Evolutionary conservation across 2,888 invertebrate genomes (phyloP).

Genomic region (Bembecia ichneumoniformis): DNA sequence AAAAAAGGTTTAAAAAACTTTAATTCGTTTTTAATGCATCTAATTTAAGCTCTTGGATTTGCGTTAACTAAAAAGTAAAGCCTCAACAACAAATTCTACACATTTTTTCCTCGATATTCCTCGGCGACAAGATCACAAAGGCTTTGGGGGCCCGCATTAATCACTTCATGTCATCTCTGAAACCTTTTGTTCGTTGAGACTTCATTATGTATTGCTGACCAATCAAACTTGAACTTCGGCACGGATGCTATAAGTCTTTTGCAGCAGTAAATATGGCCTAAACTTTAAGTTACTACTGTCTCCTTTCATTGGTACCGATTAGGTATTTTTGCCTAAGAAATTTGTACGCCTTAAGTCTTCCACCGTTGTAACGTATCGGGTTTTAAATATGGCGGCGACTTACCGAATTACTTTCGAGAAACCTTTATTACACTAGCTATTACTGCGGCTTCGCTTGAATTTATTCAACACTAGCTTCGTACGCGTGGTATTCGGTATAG

Average conservation of each 20-base stretch:
- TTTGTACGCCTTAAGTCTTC: constrained; percentile 9
- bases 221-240: constrained; percentile 13
- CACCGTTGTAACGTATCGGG: constrained; percentile 3
- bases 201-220: constrained; percentile 29
- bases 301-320: constrained; percentile 8
- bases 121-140: constrained; percentile 35
- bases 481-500: no score
- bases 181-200: constrained; percentile 36
- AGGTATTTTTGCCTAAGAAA: constrained; percentile 11
- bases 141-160: constrained; percentile 33
- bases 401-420: background rate
- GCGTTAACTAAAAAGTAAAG: constrained; percentile 10
- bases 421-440: background rate
- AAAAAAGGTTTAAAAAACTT: no score
- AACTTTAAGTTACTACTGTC: constrained; percentile 1
- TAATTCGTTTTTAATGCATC: no score
- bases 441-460: no score
- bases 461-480: no score
- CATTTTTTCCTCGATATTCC: constrained; percentile 29
- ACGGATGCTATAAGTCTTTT: constrained; percentile 1
- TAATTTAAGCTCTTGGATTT: background rate
- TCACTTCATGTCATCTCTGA: constrained; percentile 39
- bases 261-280: background rate
- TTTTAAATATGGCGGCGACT: constrained; percentile 3
- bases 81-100: constrained; percentile 11